Evolutionary conservation across 2,113 vertebrate genomes (phyloP).

Genomic region (Chloroceryle aenea): DNA sequence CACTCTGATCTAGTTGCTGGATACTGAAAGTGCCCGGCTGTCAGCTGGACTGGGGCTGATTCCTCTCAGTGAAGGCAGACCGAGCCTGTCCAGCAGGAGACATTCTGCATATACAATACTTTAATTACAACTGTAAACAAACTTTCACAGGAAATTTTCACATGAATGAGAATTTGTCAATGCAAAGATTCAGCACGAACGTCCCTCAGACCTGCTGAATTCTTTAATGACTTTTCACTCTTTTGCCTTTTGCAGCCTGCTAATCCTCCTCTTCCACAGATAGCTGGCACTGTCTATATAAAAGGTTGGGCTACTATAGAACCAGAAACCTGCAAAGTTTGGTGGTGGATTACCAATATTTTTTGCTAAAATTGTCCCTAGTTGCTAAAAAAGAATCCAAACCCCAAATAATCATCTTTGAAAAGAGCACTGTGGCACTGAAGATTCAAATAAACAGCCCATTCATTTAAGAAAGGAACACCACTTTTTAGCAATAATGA

Average conservation of each 20-base stretch:
- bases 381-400: background rate
- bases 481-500: background rate
- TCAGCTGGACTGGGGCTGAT: background rate
- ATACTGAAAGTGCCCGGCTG: background rate
- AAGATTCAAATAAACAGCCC: background rate
- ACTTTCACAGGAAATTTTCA: background rate
- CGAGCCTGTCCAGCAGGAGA: background rate
- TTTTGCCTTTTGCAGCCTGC: background rate
- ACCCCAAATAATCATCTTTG: background rate
- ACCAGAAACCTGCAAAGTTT: background rate
- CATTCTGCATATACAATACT: background rate
- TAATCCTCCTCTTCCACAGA: background rate
- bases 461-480: background rate
- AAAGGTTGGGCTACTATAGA: background rate
- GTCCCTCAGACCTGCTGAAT: background rate
- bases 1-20: background rate
- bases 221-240: background rate
- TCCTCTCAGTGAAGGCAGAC: background rate
- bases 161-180: background rate
- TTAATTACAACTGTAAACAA: background rate
- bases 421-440: background rate
- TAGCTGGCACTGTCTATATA: background rate
- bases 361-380: background rate
- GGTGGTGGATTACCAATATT: background rate
- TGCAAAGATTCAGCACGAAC: background rate